A percentile compares a stretch with the other conserved stretches of the same genome.
phyloP scores from a whole-genome alignment of 2,888 invertebrate genomes.

The Hyalella azteca region DNA sequence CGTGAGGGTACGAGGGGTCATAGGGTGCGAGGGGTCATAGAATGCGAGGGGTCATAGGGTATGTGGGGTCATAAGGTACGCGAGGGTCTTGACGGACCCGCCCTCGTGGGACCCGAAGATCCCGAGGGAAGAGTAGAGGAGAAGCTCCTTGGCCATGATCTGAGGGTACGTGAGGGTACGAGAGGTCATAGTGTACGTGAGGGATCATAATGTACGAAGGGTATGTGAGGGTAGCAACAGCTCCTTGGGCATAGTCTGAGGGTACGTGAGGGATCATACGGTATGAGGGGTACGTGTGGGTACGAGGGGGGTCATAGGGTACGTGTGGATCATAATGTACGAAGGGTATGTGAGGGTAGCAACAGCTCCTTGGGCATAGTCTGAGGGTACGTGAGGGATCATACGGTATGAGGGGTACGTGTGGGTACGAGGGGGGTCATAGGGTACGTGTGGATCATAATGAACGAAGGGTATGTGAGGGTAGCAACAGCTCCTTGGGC shows the following conservation, averaged over 20 bases:
- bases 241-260: neutral
- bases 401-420: too few relatives aligned
- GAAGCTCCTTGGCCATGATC: constrained; percentile 65
- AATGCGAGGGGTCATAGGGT: neutral
- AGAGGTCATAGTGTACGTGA: neutral
- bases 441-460: too few relatives aligned
- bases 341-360: too few relatives aligned
- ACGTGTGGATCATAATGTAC: too few relatives aligned
- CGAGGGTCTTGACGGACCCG: neutral
- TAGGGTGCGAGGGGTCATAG: neutral
- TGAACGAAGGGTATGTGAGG: too few relatives aligned
- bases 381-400: neutral
- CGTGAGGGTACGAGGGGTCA: neutral
- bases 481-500: too few relatives aligned
- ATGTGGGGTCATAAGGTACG: neutral
- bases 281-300: neutral
- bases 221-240: neutral
- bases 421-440: neutral
- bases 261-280: neutral
- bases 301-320: neutral
- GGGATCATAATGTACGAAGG: neutral
- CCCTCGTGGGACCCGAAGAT: constrained; percentile 48
- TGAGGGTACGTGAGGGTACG: neutral
- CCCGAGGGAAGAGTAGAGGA: constrained; percentile 63
- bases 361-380: too few relatives aligned